phyloP scores from a whole-genome alignment of 37 sponge, comb jelly and placozoan genomes.

The Chondrilla cf. caribensis region DNA sequence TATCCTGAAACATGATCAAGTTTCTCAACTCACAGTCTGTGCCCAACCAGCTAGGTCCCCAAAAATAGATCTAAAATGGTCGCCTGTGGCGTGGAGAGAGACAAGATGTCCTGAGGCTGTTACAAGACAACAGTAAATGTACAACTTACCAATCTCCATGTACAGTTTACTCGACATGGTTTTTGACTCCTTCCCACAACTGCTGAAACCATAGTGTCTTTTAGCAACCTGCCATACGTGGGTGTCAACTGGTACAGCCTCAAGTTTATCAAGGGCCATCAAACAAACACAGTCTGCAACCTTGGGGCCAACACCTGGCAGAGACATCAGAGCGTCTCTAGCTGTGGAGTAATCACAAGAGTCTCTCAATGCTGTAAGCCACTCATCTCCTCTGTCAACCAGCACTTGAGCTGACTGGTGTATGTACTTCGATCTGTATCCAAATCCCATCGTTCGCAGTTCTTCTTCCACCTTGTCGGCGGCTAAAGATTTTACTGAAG shows the following conservation, averaged over 20 bases:
- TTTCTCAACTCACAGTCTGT: slow-evolving; percentile 73
- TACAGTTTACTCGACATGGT: slow-evolving; percentile 34
- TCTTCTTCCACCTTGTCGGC: slow-evolving; percentile 34
- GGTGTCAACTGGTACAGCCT: slow-evolving; percentile 92
- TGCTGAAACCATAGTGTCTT: slow-evolving; percentile 61
- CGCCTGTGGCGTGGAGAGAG: slow-evolving; percentile 54
- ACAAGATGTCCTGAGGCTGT: not conserved
- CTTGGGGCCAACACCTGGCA: slow-evolving; percentile 90
- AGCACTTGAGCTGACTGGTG: slow-evolving; percentile 44
- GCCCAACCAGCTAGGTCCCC: slow-evolving; percentile 88
- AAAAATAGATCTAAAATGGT: slow-evolving; percentile 67
- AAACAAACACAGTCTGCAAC: slow-evolving; percentile 93
- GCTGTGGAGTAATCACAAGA: slow-evolving; percentile 43
- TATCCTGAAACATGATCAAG: no score
- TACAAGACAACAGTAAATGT: not conserved
- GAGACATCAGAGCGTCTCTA: slow-evolving; percentile 35
- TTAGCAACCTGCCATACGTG: slow-evolving; percentile 77
- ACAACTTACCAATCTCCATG: slow-evolving; percentile 35
- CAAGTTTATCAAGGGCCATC: slow-evolving; percentile 83
- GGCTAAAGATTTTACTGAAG: slow-evolving; percentile 38
- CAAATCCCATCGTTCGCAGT: slow-evolving; percentile 81
- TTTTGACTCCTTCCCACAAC: slow-evolving; percentile 1
- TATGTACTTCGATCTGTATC: slow-evolving; percentile 88
- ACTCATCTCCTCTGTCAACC: slow-evolving; percentile 28
- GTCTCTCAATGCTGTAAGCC: slow-evolving; percentile 26